These are phyloP conservation scores for Neolamprologus kungweensis DNA, from an alignment of 2,113 vertebrate species.

Conservation along the genomic window DNA sequence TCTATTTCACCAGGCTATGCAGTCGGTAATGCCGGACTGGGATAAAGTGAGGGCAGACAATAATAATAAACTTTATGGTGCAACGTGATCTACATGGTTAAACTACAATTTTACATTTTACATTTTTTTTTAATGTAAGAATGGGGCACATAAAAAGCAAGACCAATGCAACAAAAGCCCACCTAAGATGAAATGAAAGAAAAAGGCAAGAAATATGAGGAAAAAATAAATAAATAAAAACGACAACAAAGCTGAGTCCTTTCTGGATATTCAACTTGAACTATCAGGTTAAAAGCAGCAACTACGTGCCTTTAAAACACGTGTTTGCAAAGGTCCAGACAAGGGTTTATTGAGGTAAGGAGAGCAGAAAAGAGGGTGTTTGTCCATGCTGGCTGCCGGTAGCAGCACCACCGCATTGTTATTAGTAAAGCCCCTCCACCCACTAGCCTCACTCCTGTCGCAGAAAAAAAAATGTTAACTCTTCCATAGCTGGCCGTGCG, in stretches of 20 bases:
- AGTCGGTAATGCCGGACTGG: background rate
- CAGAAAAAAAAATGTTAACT: slow-evolving; percentile 57
- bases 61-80: background rate
- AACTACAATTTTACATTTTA: background rate
- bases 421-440: slow-evolving; percentile 60
- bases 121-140: background rate
- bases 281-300: background rate
- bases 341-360: background rate
- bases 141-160: background rate
- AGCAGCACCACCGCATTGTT: slow-evolving; percentile 59
- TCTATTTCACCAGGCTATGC: background rate
- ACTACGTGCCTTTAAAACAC: background rate
- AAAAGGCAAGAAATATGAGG: background rate
- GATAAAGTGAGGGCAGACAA: background rate
- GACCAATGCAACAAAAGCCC: background rate
- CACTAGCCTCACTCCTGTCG: slow-evolving; percentile 52
- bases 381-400: slow-evolving; percentile 37
- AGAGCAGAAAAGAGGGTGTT: slow-evolving; percentile 8
- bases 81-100: background rate
- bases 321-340: background rate
- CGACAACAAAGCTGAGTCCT: background rate
- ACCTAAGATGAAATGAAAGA: background rate
- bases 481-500: slow-evolving; percentile 37
- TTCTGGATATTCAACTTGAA: background rate
- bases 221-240: background rate